These are phyloP conservation scores for Cotesia vestalis DNA, from an alignment of 1,140 invertebrate species.

Conservation along the genomic window DNA sequence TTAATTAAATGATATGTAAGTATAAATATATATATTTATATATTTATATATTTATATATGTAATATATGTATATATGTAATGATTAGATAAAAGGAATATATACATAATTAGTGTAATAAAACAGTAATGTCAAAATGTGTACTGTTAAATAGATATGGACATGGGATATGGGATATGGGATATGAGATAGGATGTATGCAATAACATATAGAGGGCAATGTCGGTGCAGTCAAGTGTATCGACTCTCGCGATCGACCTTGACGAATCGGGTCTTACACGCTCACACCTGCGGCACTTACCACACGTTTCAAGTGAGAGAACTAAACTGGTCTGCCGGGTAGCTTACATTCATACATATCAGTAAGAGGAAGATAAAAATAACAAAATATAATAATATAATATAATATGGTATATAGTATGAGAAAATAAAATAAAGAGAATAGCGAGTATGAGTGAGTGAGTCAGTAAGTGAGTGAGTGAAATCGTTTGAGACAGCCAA, in stretches of 20 bases:
- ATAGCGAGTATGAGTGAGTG: slow-evolving; percentile 2
- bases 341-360: slow-evolving; percentile 5
- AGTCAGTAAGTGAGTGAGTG: slow-evolving; percentile 12
- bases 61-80: too few species aligned
- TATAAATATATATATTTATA: too few species aligned
- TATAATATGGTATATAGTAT: too few species aligned
- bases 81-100: too few species aligned
- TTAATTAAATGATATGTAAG: too few species aligned
- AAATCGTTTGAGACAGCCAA: slow-evolving; percentile 21
- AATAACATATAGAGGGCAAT: slow-evolving; percentile 11
- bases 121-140: too few species aligned
- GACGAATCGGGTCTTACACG: slow-evolving; percentile 30
- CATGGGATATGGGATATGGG: background rate
- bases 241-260: slow-evolving; percentile 29
- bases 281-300: slow-evolving; percentile 29
- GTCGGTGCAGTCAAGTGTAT: slow-evolving; percentile 28
- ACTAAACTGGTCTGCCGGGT: slow-evolving; percentile 19
- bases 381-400: too few species aligned
- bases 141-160: slow-evolving; percentile 14
- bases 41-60: too few species aligned
- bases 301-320: slow-evolving; percentile 13
- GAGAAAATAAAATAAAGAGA: background rate
- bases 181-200: background rate
- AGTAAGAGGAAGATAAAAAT: too few species aligned
- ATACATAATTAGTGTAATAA: too few species aligned